Evolutionary conservation across 2,888 invertebrate species (phyloP), one percentile per base, ranked within the genome.

Genomic region (Endotricha flammealis): DNA sequence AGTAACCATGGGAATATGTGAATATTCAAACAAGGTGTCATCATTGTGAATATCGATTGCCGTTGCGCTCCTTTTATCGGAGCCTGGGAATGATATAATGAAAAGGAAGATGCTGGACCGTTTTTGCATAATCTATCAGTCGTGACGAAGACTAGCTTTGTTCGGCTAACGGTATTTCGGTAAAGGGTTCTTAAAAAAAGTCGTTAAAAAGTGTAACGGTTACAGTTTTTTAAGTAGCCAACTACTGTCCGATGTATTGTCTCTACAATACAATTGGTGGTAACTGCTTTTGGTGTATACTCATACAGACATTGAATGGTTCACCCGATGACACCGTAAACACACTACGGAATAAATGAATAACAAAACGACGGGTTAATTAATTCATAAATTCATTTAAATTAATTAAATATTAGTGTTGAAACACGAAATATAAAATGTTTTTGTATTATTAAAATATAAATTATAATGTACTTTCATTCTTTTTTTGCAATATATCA

Each of bases 11-110:
- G 85, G 85, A 85, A 85, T 64, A 76, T 68, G 73, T 72, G 80
- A 71, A 83, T 85, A 86, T 86, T 86, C 85, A 86, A 86, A 85
- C 82, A 86, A 85, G 86, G 83, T 86, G 85, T 85, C 86, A 85
- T 86, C 86, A 76, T 67, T 72, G 70, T 81, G 85, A 82, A 85
- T 86, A 86, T 86, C 86, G 86, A 86, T 86, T 79, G 85, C 73
- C 75, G 77, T 72, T 70, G 70, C 53, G 66, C 57, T 70, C 71
- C 66, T 73, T 80, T 75, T 72, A 73, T 66, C 64, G 46, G 70
- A 66, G 69, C 82, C 70, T 85, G 85, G 85, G 86, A 85, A 86
- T 78, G 80, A 78, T 82, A 77, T 70, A 64, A 52, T 79, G 72
- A 78, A 83, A 75, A 81, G 81, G 86, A 86, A 80, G 85, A 78